Base-by-base conservation (phyloP, 2,888 invertebrate genomes). In the Melanostoma mellinum region DNA sequence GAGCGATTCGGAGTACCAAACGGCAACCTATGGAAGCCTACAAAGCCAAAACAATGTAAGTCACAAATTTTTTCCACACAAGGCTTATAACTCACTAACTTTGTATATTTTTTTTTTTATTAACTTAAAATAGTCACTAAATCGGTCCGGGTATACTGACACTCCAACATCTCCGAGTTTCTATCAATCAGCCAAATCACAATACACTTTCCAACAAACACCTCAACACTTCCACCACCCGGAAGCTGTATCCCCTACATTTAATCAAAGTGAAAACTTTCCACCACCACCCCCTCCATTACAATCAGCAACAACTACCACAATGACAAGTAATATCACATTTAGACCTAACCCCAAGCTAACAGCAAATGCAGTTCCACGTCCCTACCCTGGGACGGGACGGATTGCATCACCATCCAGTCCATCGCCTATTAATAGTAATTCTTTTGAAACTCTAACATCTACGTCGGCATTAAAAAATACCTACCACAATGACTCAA, bases 1-100 rank as follows among this genome's bases (percentile, higher is more conserved):
- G 48, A 94, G 94, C 4, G 95, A 95, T 86, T 92, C 92, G 0
- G 94, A 94, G 72, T 90, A 90, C 71, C 88, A 87, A 38, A 86
- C 87, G 8, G 87, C 87, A 4, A 88, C 88, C 42, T 90, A 90
- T 73, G 88, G 90, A 68, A 89, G 88, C 50, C 79, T 90, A 52
- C 89, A 89, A 76, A 89, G 89, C 81, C 90, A 89, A 71, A 90
- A 89, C 86, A 90, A 90, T 89, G 90, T 91, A 90, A 87, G 90
- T 3, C 20, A 20, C 20, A 20, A 20, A 20, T 20, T 20, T 20
- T 20, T 20, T 20, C 20, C 20, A 20, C 20, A 10, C 2, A 76
- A 38, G 10, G 3, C 9, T 30, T n/a, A 40, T 72, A 73, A 58
- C 38, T 10, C 30, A 63, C 4, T 42, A 35, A 55, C n/a, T 20